Evolutionary conservation across 30 jellyfish, hydroid and myxozoan genomes (phyloP).

Genomic region (Nemopilema nomurai): DNA sequence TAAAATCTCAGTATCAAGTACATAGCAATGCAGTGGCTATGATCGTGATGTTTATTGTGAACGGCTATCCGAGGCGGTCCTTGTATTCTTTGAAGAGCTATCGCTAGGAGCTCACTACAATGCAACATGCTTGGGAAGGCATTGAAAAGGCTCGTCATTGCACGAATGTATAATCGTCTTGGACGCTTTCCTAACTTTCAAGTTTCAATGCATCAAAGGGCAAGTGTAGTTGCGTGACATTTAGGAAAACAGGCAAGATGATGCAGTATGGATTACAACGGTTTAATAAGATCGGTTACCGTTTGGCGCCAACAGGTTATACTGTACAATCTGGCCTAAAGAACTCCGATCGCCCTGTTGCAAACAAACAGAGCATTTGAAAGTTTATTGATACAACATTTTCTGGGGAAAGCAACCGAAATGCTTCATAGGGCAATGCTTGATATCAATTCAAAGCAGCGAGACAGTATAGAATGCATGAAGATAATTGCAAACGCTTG

Average conservation of each 20-base stretch:
- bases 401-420: neutral
- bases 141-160: neutral
- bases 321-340: neutral
- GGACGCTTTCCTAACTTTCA: neutral
- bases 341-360: neutral
- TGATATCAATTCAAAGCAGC: neutral
- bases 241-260: neutral
- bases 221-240: neutral
- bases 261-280: neutral
- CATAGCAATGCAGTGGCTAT: no score
- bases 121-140: no score
- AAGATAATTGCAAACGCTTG: neutral
- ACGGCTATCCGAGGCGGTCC: no score
- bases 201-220: neutral
- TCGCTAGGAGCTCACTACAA: no score
- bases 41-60: no score
- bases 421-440: neutral
- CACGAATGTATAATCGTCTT: neutral
- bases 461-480: neutral
- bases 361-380: neutral
- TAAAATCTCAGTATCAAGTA: no score
- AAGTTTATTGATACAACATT: no score
- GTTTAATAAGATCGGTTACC: neutral
- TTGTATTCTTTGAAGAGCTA: no score
- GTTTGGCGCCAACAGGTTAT: neutral